Evolutionary conservation across 2,797 vertebrate species (phyloP), one percentile per base, ranked within the genome.

Genomic region (Pempheris klunzingeri): DNA sequence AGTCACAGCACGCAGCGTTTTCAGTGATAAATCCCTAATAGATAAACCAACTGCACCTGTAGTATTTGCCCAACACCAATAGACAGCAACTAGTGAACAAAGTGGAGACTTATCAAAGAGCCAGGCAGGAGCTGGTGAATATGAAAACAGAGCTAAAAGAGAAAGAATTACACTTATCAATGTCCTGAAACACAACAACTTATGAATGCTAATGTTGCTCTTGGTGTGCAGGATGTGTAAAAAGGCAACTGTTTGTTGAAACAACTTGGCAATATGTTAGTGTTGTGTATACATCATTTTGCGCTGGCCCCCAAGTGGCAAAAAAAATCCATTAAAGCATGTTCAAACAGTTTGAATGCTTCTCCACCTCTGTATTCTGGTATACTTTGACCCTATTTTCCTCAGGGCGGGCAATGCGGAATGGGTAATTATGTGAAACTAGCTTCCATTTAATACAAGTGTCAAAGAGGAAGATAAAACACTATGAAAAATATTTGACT

Each of bases 391-490:
- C 43, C 18, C 18, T 41, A 38, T 12, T 26, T 44, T 34, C 30
- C 30, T 32, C 4, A 32, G 13, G 3, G 13, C n/a, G 36, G 15
- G 18, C 7, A 15, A 53, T 24, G 11, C 47, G 12, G 10, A 20
- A 32, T 5, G 18, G 36, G 24, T n/a, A 12, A 20, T 55, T 30
- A 47, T 67, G 55, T 61, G 5, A 41, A 15, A 78, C 28, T 20
- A 6, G 4, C 34, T 49, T 62, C 39, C 1, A n/a, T 47, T 71
- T 54, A 50, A 66, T 66, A 52, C 0, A 41, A 38, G 49, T 46
- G 22, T 66, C 43, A 71, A 32, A 74, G 18, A 46, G 9, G 47
- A 63, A 53, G 20, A 24, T 49, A 17, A 53, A 62, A 34, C 38
- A 57, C 2, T 4, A 22, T 1, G 36, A 46, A 12, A 46, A 24